A percentile compares a stretch with the other conserved stretches of the same genome.
Conservation (phyloP, 2,113 vertebrate species). For the Misgurnus anguillicaudatus region DNA sequence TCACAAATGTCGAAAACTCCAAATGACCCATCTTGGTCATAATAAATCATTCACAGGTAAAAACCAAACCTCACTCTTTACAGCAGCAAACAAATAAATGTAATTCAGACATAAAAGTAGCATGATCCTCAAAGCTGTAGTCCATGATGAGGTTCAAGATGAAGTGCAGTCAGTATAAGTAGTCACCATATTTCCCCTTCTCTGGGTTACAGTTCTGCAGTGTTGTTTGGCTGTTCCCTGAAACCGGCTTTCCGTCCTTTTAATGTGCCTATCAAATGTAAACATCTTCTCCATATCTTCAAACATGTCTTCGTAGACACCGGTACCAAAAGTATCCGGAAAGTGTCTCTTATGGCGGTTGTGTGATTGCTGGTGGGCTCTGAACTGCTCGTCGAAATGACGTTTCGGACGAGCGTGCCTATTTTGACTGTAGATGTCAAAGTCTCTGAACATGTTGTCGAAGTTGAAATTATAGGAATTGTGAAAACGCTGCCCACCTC, state of each 20-base stretch:
- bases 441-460: constrained; percentile 93
- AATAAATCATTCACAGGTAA: constrained; percentile 5
- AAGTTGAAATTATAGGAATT: constrained; percentile 90
- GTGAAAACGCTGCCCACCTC: constrained; percentile 71
- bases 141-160: constrained; percentile 55
- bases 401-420: constrained; percentile 81
- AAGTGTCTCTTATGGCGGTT: constrained; percentile 85
- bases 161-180: constrained; percentile 94
- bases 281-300: constrained; percentile 97
- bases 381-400: constrained; percentile 89
- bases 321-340: constrained; percentile 85
- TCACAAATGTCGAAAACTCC: constrained; percentile 6
- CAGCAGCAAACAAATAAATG: constrained; percentile 47
- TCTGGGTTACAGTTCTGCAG: constrained; percentile 93
- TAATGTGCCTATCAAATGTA: constrained; percentile 81
- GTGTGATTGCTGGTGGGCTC: constrained; percentile 79
- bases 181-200: constrained; percentile 96
- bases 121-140: constrained; percentile 14
- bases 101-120: constrained; percentile 22
- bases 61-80: constrained; percentile 26
- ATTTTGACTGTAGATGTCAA: constrained; percentile 85
- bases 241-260: constrained; percentile 82
- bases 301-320: constrained; percentile 88
- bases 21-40: neutral
- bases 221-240: constrained; percentile 86